A percentile compares a stretch with the other conserved stretches of the same genome.
These are phyloP conservation scores for Solenopsis fugax DNA, from an alignment of 1,140 invertebrate species.

Conservation along the genomic window DNA sequence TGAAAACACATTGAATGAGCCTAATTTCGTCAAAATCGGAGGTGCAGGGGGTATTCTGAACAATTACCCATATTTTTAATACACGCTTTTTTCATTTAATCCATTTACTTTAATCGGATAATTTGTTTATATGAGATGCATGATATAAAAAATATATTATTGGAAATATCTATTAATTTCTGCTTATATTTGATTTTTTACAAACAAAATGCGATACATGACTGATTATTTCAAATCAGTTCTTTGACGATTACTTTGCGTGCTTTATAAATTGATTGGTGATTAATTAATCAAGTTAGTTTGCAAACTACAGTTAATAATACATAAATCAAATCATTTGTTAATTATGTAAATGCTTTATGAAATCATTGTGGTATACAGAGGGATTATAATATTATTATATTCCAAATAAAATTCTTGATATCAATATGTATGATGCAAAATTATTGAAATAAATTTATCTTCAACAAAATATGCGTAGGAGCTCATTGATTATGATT, in stretches of 20 bases:
- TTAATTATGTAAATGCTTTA: constrained; percentile 39
- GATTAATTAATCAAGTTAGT: background rate
- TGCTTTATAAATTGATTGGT: constrained; percentile 28
- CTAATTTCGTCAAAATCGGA: no score
- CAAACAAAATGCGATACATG: constrained; percentile 1
- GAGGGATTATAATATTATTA: constrained; percentile 24
- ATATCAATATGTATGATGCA: background rate
- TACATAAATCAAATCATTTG: constrained; percentile 23
- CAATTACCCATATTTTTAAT: background rate
- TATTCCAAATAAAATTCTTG: constrained; percentile 5
- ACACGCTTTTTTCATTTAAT: background rate
- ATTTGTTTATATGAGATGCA: background rate
- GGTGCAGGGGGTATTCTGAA: no score
- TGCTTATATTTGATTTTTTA: background rate
- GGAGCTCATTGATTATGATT: background rate
- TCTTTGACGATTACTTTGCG: background rate
- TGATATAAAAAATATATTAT: background rate
- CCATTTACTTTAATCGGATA: background rate
- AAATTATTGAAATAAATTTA: constrained; percentile 8
- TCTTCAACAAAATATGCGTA: background rate
- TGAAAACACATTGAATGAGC: no score
- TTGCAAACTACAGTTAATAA: constrained; percentile 19
- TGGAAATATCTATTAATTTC: constrained; percentile 1
- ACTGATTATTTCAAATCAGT: background rate
- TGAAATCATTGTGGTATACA: constrained; percentile 20